These are phyloP conservation scores for Dynastes hyllus DNA, from an alignment of 2,888 invertebrate genomes.

Conservation along the genomic window DNA sequence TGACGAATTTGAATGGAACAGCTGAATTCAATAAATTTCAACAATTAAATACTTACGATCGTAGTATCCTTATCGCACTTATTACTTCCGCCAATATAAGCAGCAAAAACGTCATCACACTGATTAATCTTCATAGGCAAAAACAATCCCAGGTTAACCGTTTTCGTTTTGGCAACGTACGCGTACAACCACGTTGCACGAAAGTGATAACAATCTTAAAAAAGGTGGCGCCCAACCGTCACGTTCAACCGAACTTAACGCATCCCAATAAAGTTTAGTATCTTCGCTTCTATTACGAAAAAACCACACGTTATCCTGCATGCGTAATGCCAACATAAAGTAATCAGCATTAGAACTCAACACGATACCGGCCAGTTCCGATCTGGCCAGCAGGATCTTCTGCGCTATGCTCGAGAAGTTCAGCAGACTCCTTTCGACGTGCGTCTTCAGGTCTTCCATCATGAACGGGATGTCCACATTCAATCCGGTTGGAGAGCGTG, in stretches of 20 bases:
- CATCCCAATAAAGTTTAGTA: slow-evolving; percentile 75
- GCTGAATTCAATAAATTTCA: too few species aligned
- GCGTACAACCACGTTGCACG: slow-evolving; percentile 67
- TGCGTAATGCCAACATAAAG: slow-evolving; percentile 63
- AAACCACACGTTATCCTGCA: slow-evolving; percentile 63
- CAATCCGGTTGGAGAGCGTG: slow-evolving; percentile 67
- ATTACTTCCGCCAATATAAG: slow-evolving; percentile 80
- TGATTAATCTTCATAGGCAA: slow-evolving; percentile 78
- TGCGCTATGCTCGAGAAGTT: slow-evolving; percentile 67
- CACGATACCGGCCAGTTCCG: slow-evolving; percentile 67
- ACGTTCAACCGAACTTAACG: slow-evolving; percentile 70
- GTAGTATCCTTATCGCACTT: slow-evolving; percentile 75
- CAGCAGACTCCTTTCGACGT: slow-evolving; percentile 56
- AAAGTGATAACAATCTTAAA: slow-evolving; percentile 68
- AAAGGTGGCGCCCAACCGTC: slow-evolving; percentile 69
- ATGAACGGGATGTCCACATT: slow-evolving; percentile 61
- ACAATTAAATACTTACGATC: slow-evolving; percentile 64
- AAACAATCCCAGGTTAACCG: slow-evolving; percentile 64
- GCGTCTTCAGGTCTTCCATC: slow-evolving; percentile 58
- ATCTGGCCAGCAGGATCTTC: slow-evolving; percentile 72
- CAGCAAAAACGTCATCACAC: slow-evolving; percentile 81
- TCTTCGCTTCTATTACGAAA: slow-evolving; percentile 69
- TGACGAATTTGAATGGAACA: too few species aligned
- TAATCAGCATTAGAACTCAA: slow-evolving; percentile 66
- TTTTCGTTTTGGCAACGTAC: slow-evolving; percentile 62